A percentile compares a stretch with the other conserved stretches of the same genome.
phyloP scores from a whole-genome alignment of 2,888 invertebrate genomes.

The Herminia tarsipennalis region DNA sequence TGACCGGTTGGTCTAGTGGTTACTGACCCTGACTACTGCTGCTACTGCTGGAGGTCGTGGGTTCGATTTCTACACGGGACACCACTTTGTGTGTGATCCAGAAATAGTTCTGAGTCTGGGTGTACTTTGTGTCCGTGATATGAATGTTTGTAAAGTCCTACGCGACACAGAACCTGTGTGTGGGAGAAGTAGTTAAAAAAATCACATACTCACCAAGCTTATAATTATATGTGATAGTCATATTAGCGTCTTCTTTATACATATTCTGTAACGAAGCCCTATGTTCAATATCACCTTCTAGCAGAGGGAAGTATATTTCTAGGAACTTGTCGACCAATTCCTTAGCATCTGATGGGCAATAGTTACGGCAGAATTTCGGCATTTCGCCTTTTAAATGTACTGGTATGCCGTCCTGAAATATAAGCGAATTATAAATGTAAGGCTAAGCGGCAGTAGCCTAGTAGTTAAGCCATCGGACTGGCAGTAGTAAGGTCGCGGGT shows the following conservation, averaged over 20 bases:
- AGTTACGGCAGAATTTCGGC: conserved; percentile 79
- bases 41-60: too few relatives aligned
- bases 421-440: not conserved
- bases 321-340: conserved; percentile 87
- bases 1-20: too few relatives aligned
- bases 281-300: conserved; percentile 83
- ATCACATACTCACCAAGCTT: conserved; percentile 58
- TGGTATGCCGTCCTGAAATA: conserved; percentile 81
- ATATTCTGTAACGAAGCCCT: conserved; percentile 82
- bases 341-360: conserved; percentile 75
- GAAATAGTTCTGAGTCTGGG: too few relatives aligned
- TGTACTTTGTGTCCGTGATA: too few relatives aligned
- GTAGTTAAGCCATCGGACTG: too few relatives aligned
- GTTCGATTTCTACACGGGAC: too few relatives aligned
- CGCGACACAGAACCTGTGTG: too few relatives aligned
- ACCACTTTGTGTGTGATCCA: too few relatives aligned
- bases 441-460: not conserved
- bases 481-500: too few relatives aligned
- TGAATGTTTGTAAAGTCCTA: too few relatives aligned
- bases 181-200: too few relatives aligned
- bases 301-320: conserved; percentile 87
- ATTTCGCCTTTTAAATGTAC: conserved; percentile 62
- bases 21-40: too few relatives aligned
- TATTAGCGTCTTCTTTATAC: conserved; percentile 87
- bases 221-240: conserved; percentile 83